Conservation (phyloP, 1,140 invertebrate genomes). For the Drosophila nigrodunni region DNA sequence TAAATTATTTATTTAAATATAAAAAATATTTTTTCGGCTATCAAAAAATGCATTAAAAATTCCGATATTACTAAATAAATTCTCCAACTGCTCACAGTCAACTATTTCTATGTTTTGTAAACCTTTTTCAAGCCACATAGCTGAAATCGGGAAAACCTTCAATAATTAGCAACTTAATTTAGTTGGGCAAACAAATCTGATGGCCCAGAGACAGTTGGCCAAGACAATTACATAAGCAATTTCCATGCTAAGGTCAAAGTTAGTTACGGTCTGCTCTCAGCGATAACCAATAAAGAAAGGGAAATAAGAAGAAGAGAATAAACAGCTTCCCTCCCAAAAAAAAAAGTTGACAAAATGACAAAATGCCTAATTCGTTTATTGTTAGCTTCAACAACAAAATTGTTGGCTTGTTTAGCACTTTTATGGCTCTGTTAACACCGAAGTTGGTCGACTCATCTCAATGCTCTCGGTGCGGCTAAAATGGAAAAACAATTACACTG, state of each 20-base stretch:
- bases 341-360: too few relatives aligned
- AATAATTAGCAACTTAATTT: constrained; percentile 51
- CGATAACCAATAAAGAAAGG: constrained; percentile 35
- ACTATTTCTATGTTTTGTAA: not conserved
- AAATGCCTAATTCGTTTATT: constrained; percentile 48
- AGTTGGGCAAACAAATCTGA: constrained; percentile 48
- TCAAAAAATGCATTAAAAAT: too few relatives aligned
- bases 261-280: constrained; percentile 8
- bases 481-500: constrained; percentile 68
- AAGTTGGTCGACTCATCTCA: constrained; percentile 9
- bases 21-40: too few relatives aligned
- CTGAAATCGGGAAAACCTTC: constrained; percentile 42
- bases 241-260: constrained; percentile 66
- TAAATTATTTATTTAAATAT: too few relatives aligned
- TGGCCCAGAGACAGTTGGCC: constrained; percentile 24
- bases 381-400: constrained; percentile 53
- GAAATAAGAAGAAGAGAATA: not conserved
- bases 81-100: not conserved
- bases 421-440: constrained; percentile 69
- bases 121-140: not conserved
- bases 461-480: constrained; percentile 20
- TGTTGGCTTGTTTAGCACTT: constrained; percentile 72
- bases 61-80: not conserved
- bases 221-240: constrained; percentile 59
- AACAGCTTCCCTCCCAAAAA: not conserved